Percentiles rank a stretch among this genome's conserved stretches.
Conservation (phyloP, 2,797 vertebrate genomes). For the Arremon brunneinucha region DNA sequence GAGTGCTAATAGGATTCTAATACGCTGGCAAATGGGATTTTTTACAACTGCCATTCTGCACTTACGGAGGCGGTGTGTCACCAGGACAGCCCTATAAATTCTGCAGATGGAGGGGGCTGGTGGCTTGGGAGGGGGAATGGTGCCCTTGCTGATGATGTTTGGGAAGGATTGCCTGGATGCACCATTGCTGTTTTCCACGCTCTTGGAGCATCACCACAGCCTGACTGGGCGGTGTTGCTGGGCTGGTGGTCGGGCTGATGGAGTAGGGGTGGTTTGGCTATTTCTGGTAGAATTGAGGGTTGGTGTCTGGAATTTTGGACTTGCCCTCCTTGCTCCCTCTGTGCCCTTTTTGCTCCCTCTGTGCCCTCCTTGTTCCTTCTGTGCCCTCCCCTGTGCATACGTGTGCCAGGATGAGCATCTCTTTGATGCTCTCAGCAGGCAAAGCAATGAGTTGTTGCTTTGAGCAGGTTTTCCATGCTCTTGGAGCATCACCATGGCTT, state of each 20-base stretch:
- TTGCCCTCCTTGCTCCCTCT: too few species aligned
- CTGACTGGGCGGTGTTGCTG: too few species aligned
- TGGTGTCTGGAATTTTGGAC: too few species aligned
- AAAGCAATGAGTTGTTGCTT: neutral
- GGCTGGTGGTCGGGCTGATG: too few species aligned
- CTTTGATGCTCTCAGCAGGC: too few species aligned
- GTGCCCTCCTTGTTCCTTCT: too few species aligned
- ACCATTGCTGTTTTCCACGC: rapidly evolving
- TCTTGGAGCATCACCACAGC: neutral
- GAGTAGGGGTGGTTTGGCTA: too few species aligned
- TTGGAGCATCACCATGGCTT: too few species aligned
- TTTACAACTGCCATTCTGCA: constrained; percentile 79
- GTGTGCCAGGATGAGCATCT: too few species aligned
- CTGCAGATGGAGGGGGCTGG: neutral
- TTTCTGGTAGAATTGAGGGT: too few species aligned
- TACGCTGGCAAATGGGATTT: constrained; percentile 80
- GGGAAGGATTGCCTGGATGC: neutral
- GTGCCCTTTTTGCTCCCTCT: too few species aligned
- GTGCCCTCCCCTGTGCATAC: too few species aligned
- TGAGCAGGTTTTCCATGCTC: neutral
- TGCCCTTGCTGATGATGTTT: neutral
- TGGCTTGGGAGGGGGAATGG: neutral
- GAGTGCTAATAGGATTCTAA: constrained; percentile 80
- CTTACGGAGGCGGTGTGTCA: constrained; percentile 66
- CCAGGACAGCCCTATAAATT: constrained; percentile 74